phyloP scores from a whole-genome alignment of 2,113 vertebrate species.

The Rhineura floridana region DNA sequence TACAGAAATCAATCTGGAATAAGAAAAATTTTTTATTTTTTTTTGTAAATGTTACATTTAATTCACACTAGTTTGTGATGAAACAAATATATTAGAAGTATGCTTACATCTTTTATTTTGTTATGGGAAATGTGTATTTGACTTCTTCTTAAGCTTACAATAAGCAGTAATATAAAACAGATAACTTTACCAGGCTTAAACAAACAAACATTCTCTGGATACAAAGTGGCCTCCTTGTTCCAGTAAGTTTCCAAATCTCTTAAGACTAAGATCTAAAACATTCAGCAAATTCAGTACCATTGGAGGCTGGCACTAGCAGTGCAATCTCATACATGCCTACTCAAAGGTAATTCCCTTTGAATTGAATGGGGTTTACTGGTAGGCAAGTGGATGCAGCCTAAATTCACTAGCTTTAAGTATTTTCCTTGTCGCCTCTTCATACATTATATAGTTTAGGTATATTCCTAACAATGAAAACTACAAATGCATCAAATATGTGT shows the following conservation, averaged over 20 bases:
- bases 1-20: background rate
- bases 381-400: no score
- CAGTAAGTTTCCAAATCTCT: conserved; percentile 22
- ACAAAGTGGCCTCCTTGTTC: background rate
- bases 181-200: conserved; percentile 4
- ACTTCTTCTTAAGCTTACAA: background rate
- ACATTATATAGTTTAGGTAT: no score
- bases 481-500: no score
- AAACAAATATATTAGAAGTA: no score
- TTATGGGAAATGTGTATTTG: background rate
- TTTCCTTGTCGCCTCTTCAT: no score
- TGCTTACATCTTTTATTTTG: background rate
- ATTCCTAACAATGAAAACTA: no score
- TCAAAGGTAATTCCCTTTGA: no score
- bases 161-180: conserved; percentile 2
- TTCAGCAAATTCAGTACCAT: conserved; percentile 19
- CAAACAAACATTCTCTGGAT: background rate
- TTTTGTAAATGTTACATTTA: background rate
- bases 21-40: background rate
- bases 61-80: no score
- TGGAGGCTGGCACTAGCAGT: background rate
- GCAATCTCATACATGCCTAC: no score
- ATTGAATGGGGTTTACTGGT: no score
- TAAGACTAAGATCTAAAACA: conserved; percentile 1
- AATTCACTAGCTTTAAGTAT: no score